These are phyloP conservation scores for Apamea monoglypha DNA, from an alignment of 2,888 invertebrate species.

Conservation along the genomic window DNA sequence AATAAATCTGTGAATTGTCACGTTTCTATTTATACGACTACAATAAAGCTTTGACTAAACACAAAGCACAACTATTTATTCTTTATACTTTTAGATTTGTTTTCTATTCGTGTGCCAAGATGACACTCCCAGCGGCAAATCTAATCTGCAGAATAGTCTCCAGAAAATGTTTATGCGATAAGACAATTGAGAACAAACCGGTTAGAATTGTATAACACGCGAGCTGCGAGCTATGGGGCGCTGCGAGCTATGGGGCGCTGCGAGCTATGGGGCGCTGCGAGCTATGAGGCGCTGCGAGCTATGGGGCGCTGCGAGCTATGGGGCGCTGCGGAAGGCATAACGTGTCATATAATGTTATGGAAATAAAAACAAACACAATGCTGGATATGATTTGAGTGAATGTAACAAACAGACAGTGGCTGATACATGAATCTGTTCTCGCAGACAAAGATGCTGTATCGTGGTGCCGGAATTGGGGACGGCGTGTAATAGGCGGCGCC, in stretches of 20 bases:
- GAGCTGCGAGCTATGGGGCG: not conserved
- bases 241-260: not conserved
- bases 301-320: not conserved
- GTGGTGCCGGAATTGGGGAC: not conserved
- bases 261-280: not conserved
- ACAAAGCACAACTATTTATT: not conserved
- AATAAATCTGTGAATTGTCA: not conserved
- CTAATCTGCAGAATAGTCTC: conserved; percentile 23
- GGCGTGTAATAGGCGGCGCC: not conserved
- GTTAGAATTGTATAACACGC: not conserved
- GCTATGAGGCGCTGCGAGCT: not conserved
- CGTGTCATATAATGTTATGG: conserved; percentile 9
- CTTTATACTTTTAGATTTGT: conserved; percentile 16
- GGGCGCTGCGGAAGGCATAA: not conserved
- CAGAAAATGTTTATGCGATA: conserved; percentile 23
- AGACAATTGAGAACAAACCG: conserved; percentile 20
- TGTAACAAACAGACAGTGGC: not conserved
- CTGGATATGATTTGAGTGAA: conserved; percentile 4
- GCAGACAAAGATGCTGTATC: conserved; percentile 8
- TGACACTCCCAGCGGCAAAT: conserved; percentile 19
- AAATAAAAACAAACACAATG: not conserved
- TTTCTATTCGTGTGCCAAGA: conserved; percentile 37
- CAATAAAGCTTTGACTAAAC: not conserved
- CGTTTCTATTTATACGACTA: not conserved
- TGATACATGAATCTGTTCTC: not conserved